Evolutionary conservation across 2,797 vertebrate species (phyloP), one percentile per base, ranked within the genome.

Genomic region (Aythya fuligula): DNA sequence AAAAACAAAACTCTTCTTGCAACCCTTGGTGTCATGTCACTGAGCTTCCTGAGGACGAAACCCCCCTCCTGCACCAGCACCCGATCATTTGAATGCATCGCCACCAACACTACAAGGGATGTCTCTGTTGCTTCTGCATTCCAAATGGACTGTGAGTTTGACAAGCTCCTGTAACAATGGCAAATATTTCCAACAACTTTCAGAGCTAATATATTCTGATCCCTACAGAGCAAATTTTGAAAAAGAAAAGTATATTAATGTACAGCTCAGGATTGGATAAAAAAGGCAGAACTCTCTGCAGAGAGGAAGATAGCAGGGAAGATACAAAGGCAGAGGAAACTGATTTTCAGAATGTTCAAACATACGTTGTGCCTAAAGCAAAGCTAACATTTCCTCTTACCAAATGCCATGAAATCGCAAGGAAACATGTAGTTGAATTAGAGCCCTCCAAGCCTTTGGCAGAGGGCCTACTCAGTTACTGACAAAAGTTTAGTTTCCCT

Each of bases 161-260:
- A 95, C 94, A 94, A 85, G 80, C 47, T 85, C 88, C 72, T 57
- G 57, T 83, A 94, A 95, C 80, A 96, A 95, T 45, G 83, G 85
- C 85, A 97, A 91, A 95, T 39, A 88, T 81, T 95, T 95, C 73
- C 20, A 0, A 82, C 72, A 67, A 90, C 81, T 82, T 96, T 85
- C 89, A 83, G 76, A 95, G 69, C 41, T 95, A 93, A 96, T 93
- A 41, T 91, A 95, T 93, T 96, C 89, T 39, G 64, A 83, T 93
- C 93, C 91, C 93, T 85, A 96, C 71, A 71, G 96, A 94, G 91
- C 69, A 95, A 60, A 94, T 96, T 87, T 85, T 93, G 80, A 87
- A 81, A 77, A 92, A 92, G 79, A 88, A 83, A 90, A 96, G 53
- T 49, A 17, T 45, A 87, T 75, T 87, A 80, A 90, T 95, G 89